Evolutionary conservation across 2,113 vertebrate species (phyloP), one percentile per base, ranked within the genome.

Genomic region (Sclerurus mexicanus): DNA sequence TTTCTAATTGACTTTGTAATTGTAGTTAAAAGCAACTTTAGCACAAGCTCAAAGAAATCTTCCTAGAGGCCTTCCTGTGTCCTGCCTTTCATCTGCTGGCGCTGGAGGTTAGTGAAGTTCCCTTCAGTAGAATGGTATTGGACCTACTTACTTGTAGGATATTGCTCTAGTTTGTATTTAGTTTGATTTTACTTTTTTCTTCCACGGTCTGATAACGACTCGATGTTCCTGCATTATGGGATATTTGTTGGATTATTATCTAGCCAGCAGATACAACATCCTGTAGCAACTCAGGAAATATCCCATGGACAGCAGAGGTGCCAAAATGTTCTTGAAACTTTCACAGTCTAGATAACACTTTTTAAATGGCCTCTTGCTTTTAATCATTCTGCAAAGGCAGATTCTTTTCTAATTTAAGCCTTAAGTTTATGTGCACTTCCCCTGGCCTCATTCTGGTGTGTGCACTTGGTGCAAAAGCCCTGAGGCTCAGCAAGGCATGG

Each of bases 1-100:
- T 97, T 96, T 95, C 95, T 95, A 95, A 97, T 97, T 95, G 93
- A 93, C 95, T 96, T 96, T 94, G 79, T 92, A 94, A 95, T 95
- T 96, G 90, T 95, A 93, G 90, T 87, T 95, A 94, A 96, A 96
- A 95, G 85, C 85, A 97, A 95, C 86, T 96, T 96, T 58, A 93
- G 75, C 88, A 74, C n/a, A 81, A 78, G 69, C 75, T 93, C 2
- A 12, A 87, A 89, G 81, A 77, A 93, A 33, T 72, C 82, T 86
- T 95, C 64, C 68, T 87, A 84, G 87, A 85, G 92, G 82, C 79
- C 69, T 85, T 40, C 79, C 72, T 50, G 35, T 13, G 5, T 80
- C 68, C 86, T 92, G 59, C 74, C 76, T 97, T 96, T 87, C 83
- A 85, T 89, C 87, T 96, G 78, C 85, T 96, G 90, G 83, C 90